Percentiles rank a stretch among this genome's conserved stretches.
Conservation (phyloP, 2,888 invertebrate genomes). For the Nomada fucata region DNA sequence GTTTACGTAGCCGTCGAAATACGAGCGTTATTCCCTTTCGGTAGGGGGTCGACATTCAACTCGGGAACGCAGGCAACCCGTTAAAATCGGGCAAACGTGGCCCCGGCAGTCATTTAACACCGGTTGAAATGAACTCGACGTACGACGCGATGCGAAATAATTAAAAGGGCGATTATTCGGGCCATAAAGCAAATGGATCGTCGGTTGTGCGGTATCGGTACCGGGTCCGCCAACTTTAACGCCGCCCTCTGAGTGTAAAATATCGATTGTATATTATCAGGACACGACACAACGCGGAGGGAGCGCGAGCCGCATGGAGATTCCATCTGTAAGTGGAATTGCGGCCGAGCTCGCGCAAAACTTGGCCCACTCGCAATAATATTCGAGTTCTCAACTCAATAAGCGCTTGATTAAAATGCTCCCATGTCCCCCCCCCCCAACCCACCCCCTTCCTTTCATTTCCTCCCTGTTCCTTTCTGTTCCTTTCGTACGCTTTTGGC, state of each 20-base stretch:
- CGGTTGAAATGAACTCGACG: conserved; percentile 29
- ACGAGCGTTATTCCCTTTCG: conserved; percentile 27
- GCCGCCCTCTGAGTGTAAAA: conserved; percentile 14
- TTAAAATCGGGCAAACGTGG: conserved; percentile 44
- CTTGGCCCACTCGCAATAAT: conserved; percentile 69
- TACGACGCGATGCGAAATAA: conserved; percentile 24
- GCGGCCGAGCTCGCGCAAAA: conserved; percentile 50
- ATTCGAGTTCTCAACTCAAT: conserved; percentile 79
- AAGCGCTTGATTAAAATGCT: conserved; percentile 79
- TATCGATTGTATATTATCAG: conserved; percentile 54
- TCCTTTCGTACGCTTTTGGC: conserved; percentile 7
- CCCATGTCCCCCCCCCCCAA: conserved; percentile 43
- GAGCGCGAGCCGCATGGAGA: conserved; percentile 17
- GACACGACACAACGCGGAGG: conserved; percentile 29
- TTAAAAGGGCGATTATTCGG: conserved; percentile 42
- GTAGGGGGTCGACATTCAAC: conserved; percentile 24
- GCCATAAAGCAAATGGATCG: conserved; percentile 34
- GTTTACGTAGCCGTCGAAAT: conserved; percentile 28
- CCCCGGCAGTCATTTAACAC: conserved; percentile 44
- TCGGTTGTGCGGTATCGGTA: not conserved
- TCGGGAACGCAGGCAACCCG: not conserved
- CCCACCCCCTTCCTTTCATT: not conserved
- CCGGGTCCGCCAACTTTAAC: conserved; percentile 26
- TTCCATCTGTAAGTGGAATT: conserved; percentile 57
- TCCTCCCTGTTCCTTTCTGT: not conserved